phyloP scores from a whole-genome alignment of 2,888 invertebrate genomes.

The Agriotes lineatus region DNA sequence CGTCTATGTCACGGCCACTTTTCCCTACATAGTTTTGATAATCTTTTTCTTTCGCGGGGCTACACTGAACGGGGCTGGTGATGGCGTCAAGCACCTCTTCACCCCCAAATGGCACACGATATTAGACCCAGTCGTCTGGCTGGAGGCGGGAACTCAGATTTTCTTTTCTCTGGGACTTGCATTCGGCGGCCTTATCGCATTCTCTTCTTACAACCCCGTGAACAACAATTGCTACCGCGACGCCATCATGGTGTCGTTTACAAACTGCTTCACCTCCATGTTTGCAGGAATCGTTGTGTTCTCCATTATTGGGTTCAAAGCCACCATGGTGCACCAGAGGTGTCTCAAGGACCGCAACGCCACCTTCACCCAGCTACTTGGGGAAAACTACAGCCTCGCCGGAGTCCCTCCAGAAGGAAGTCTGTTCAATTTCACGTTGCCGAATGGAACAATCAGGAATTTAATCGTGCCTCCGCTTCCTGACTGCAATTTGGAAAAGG shows the following conservation, averaged over 20 bases:
- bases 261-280: slow-evolving; percentile 95
- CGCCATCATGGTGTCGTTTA: slow-evolving; percentile 91
- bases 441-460: slow-evolving; percentile 69
- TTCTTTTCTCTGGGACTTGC: slow-evolving; percentile 96
- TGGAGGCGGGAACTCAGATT: slow-evolving; percentile 97
- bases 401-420: slow-evolving; percentile 72
- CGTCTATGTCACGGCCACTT: slow-evolving; percentile 96
- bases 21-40: slow-evolving; percentile 94
- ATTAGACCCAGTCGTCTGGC: slow-evolving; percentile 94
- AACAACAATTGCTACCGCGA: slow-evolving; percentile 97
- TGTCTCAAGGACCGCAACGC: slow-evolving; percentile 76
- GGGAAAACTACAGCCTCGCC: slow-evolving; percentile 66
- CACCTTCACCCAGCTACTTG: slow-evolving; percentile 72
- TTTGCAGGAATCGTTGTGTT: slow-evolving; percentile 97
- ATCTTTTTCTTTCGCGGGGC: slow-evolving; percentile 97
- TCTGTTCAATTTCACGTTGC: slow-evolving; percentile 67
- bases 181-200: slow-evolving; percentile 96
- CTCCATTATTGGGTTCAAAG: slow-evolving; percentile 94
- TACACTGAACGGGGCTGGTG: slow-evolving; percentile 84
- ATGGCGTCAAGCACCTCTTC: slow-evolving; percentile 89
- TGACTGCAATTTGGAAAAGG: slow-evolving; percentile 86
- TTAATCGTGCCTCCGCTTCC: slow-evolving; percentile 77
- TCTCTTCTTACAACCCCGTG: slow-evolving; percentile 96
- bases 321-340: slow-evolving; percentile 84
- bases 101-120: slow-evolving; percentile 94